Evolutionary conservation across 2,888 invertebrate genomes (phyloP).

Genomic region (Phyto melanocephala): DNA sequence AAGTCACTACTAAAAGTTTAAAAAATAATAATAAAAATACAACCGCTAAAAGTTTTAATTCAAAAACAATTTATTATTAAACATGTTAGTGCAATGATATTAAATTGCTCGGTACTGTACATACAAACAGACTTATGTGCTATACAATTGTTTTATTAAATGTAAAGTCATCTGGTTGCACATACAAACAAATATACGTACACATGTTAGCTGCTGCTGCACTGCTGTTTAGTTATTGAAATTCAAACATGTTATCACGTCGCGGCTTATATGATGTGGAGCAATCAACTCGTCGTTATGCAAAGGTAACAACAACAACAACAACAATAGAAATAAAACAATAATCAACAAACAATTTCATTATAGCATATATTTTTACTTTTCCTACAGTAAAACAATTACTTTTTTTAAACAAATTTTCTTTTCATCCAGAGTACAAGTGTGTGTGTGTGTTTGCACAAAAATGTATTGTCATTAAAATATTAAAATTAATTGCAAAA

Average conservation of each 20-base stretch:
- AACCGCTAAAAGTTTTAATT: too few relatives aligned
- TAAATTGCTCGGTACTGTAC: too few relatives aligned
- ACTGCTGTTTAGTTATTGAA: constrained; percentile 29
- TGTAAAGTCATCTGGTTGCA: too few relatives aligned
- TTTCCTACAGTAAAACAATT: not conserved
- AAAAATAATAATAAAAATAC: too few relatives aligned
- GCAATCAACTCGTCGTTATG: constrained; percentile 76
- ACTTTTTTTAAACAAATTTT: not conserved
- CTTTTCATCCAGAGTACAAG: not conserved
- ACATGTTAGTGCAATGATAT: too few relatives aligned
- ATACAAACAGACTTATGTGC: too few relatives aligned
- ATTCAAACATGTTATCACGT: constrained; percentile 74
- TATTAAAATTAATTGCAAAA: constrained; percentile 5
- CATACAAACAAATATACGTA: not conserved
- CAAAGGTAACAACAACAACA: constrained; percentile 71
- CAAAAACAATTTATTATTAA: too few relatives aligned
- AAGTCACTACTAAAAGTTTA: too few relatives aligned
- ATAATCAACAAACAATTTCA: constrained; percentile 15
- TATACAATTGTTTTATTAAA: too few relatives aligned
- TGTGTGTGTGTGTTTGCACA: not conserved
- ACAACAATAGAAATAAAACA: not conserved
- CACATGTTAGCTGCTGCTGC: not conserved
- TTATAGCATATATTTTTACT: not conserved
- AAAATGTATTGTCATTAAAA: not conserved
- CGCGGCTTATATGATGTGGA: constrained; percentile 77